These are phyloP conservation scores for Epinotia bilunana DNA, from an alignment of 2,888 invertebrate species.

Conservation along the genomic window DNA sequence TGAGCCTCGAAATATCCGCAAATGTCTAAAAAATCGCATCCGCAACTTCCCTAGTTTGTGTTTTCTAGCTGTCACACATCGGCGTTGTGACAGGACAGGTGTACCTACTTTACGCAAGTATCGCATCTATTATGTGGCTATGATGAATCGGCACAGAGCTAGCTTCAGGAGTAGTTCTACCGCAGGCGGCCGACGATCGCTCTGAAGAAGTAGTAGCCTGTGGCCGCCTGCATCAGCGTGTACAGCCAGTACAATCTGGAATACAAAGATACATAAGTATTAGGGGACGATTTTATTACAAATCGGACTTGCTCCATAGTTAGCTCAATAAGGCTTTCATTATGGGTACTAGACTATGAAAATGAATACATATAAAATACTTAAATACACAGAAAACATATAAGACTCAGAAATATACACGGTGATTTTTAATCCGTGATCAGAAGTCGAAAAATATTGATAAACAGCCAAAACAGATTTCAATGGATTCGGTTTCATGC, in stretches of 20 bases:
- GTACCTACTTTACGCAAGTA: not conserved
- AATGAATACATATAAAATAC: no score
- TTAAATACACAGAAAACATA: not conserved
- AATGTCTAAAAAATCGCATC: no score
- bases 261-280: conserved; percentile 46
- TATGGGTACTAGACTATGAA: no score
- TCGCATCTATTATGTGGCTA: not conserved
- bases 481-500: no score
- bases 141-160: not conserved
- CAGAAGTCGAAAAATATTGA: no score
- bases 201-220: conserved; percentile 83
- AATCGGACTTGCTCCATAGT: no score
- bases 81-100: not conserved
- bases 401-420: not conserved
- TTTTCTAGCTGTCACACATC: no score
- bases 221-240: conserved; percentile 84
- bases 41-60: no score
- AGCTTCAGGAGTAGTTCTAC: conserved; percentile 51
- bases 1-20: no score
- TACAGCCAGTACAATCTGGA: conserved; percentile 89
- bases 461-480: no score
- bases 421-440: no score
- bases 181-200: conserved; percentile 75
- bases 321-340: no score
- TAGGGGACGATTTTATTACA: not conserved